These are phyloP conservation scores for Coleophora flavipennella DNA, from an alignment of 2,888 invertebrate genomes.

Conservation along the genomic window DNA sequence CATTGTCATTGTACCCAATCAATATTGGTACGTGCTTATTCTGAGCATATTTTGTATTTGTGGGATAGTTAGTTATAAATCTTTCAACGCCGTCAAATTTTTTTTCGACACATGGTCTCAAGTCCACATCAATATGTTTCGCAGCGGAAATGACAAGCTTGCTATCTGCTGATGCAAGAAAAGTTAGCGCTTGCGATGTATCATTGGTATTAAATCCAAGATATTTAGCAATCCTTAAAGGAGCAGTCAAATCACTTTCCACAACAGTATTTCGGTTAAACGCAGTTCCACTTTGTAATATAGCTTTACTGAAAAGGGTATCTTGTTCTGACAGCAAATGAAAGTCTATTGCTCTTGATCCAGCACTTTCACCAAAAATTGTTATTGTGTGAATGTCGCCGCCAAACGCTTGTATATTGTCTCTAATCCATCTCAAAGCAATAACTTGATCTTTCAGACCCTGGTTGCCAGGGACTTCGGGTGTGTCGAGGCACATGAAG, in stretches of 20 bases:
- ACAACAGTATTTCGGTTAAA: conserved; percentile 21
- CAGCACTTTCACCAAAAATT: conserved; percentile 35
- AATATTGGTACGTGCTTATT: conserved; percentile 7
- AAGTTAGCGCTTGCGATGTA: conserved; percentile 24
- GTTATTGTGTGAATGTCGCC: conserved; percentile 39
- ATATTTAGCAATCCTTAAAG: conserved; percentile 27
- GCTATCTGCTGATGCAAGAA: conserved; percentile 21
- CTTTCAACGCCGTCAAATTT: conserved; percentile 4
- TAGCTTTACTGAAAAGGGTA: conserved; percentile 29
- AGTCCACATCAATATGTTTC: not conserved
- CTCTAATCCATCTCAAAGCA: conserved; percentile 38
- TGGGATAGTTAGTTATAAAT: conserved; percentile 5
- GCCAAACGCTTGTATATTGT: conserved; percentile 39
- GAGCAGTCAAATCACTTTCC: conserved; percentile 24
- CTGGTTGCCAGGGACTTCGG: conserved; percentile 39
- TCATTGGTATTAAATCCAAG: conserved; percentile 23
- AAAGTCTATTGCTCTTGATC: conserved; percentile 34
- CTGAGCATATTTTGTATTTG: not conserved
- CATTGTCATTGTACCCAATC: conserved; percentile 9
- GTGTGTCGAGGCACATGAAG: conserved; percentile 39
- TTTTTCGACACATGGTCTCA: conserved; percentile 9
- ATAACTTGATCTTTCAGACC: conserved; percentile 41
- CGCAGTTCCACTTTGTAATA: conserved; percentile 36
- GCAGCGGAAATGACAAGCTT: conserved; percentile 21
- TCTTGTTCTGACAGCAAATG: conserved; percentile 33